These are phyloP conservation scores for Drosophila trapezifrons DNA, from an alignment of 1,140 invertebrate genomes.

Conservation along the genomic window DNA sequence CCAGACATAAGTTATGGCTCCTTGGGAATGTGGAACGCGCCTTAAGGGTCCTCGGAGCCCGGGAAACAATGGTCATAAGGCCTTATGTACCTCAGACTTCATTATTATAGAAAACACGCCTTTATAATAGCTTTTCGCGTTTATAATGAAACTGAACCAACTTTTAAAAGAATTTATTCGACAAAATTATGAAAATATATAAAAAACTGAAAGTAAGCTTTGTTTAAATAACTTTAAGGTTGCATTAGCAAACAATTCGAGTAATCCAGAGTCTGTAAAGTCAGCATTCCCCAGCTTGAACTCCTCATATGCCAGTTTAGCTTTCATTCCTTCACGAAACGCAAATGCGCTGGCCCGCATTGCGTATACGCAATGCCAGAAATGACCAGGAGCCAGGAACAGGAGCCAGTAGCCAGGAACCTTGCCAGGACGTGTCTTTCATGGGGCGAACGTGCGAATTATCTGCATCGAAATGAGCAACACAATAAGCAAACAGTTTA, in stretches of 20 bases:
- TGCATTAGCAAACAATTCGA: not conserved
- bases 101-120: not conserved
- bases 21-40: not conserved
- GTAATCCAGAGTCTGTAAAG: not conserved
- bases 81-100: not conserved
- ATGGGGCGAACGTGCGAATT: conserved; percentile 46
- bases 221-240: not conserved
- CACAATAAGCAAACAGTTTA: conserved; percentile 44
- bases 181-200: not conserved
- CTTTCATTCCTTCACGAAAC: not conserved
- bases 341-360: conserved; percentile 12
- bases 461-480: conserved; percentile 48
- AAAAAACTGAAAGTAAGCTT: too few relatives aligned
- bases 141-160: not conserved
- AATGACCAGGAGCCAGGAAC: not conserved
- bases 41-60: conserved; percentile 1
- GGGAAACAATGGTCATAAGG: not conserved
- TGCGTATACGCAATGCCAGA: conserved; percentile 36
- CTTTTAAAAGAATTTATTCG: not conserved
- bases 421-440: conserved; percentile 20
- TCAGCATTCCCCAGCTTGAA: too few relatives aligned
- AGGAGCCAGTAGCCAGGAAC: not conserved
- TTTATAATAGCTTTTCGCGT: conserved; percentile 5
- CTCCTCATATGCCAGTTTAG: not conserved
- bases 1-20: conserved; percentile 32